A percentile compares a stretch with the other conserved stretches of the same genome.
Conservation (phyloP, 2,113 vertebrate species). For the Crotalus tigris region DNA sequence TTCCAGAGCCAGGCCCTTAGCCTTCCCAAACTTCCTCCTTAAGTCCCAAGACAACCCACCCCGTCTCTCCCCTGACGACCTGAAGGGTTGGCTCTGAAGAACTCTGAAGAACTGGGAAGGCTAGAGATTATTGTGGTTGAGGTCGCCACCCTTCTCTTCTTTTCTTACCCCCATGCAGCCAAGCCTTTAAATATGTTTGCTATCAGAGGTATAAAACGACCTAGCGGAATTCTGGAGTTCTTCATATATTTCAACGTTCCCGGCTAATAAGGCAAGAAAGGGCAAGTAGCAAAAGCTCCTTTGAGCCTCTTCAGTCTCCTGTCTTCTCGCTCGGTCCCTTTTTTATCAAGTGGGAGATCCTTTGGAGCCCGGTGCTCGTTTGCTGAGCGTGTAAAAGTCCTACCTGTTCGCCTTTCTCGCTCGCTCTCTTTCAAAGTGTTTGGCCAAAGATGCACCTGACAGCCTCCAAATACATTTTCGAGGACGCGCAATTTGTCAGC, state of each 20-base stretch:
- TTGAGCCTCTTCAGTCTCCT: neutral
- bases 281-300: neutral
- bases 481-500: constrained; percentile 58
- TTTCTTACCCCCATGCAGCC: neutral
- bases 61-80: neutral
- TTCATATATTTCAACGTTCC: neutral
- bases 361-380: neutral
- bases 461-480: constrained; percentile 43
- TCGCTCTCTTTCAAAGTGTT: neutral
- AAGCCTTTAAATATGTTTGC: constrained; percentile 18
- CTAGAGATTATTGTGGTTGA: neutral
- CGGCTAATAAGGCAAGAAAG: neutral
- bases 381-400: too few relatives aligned
- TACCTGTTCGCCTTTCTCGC: neutral
- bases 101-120: neutral
- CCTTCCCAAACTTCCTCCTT: neutral
- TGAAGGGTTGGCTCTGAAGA: neutral
- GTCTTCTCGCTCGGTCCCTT: neutral
- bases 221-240: neutral
- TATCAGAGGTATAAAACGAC: constrained; percentile 46
- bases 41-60: neutral
- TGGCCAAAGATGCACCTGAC: constrained; percentile 2
- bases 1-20: neutral
- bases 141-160: neutral
- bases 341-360: neutral